Evolutionary conservation across 2,113 vertebrate genomes (phyloP).

Genomic region (Rhinolophus sinicus): DNA sequence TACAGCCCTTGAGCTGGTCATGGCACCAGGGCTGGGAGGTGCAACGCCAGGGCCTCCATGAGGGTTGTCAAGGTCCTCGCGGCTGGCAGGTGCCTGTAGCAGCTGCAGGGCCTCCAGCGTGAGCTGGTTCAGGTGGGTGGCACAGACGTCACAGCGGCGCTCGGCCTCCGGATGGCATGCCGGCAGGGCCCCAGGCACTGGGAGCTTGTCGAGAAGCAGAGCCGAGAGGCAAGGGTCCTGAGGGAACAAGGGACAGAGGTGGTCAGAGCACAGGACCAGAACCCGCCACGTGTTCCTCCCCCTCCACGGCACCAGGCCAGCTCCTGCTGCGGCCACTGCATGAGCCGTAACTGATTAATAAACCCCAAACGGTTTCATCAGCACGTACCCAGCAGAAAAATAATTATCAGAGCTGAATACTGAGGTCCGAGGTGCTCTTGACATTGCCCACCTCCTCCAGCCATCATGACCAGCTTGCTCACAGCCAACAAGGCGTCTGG

Average conservation of each 20-base stretch:
- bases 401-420: constrained; percentile 56
- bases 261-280: neutral
- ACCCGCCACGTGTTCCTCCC: neutral
- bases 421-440: neutral
- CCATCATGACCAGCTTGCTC: constrained; percentile 53
- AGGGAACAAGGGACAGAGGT: constrained; percentile 14
- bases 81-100: constrained; percentile 80
- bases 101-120: constrained; percentile 93
- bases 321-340: neutral
- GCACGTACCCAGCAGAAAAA: constrained; percentile 69
- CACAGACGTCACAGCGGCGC: constrained; percentile 92
- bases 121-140: constrained; percentile 91
- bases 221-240: constrained; percentile 95
- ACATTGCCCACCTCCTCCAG: constrained; percentile 16
- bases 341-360: constrained; percentile 30
- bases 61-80: constrained; percentile 81
- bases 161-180: constrained; percentile 86
- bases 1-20: constrained; percentile 62
- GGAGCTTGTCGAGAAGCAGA: constrained; percentile 96
- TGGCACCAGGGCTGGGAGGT: neutral
- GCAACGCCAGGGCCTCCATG: neutral
- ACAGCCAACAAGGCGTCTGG: neutral
- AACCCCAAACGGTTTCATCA: neutral
- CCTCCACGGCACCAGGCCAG: fast-evolving
- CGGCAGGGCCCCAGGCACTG: constrained; percentile 88